Evolutionary conservation across 2,113 vertebrate genomes (phyloP).

Genomic region (Gavia stellata): DNA sequence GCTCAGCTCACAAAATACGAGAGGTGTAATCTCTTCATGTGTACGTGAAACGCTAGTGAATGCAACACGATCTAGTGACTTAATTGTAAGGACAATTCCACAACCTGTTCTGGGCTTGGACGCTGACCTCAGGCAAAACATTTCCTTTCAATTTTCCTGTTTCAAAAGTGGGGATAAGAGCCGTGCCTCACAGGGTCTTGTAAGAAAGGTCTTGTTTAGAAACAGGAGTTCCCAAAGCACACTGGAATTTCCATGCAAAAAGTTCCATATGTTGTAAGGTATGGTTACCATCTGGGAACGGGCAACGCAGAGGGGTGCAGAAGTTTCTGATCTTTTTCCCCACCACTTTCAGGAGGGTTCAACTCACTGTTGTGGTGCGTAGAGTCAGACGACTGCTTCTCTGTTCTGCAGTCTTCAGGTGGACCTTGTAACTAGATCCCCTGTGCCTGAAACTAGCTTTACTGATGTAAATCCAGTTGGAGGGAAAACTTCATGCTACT

Average conservation of each 20-base stretch:
- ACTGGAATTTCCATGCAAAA: not conserved
- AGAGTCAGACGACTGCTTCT: not conserved
- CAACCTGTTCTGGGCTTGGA: not conserved
- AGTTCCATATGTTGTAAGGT: not conserved
- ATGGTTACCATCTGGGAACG: not conserved
- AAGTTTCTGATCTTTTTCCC: not conserved
- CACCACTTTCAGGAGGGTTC: not conserved
- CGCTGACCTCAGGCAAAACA: not conserved
- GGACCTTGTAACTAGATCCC: not conserved
- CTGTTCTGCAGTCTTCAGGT: not conserved
- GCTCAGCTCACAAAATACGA: not conserved
- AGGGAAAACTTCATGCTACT: not conserved
- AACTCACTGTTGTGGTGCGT: not conserved
- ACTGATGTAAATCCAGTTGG: not conserved
- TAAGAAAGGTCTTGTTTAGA: not conserved
- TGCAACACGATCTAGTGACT: accelerated
- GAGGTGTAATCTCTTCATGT: not conserved
- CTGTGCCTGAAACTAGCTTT: not conserved
- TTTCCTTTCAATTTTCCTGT: not conserved
- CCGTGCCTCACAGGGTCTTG: not conserved
- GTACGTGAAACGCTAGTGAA: not conserved
- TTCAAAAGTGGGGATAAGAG: not conserved
- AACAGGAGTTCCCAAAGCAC: not conserved
- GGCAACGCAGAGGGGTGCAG: not conserved
- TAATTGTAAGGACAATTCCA: not conserved